These are phyloP conservation scores for Mormoops blainvillei DNA, from an alignment of 2,113 vertebrate species.

Conservation along the genomic window DNA sequence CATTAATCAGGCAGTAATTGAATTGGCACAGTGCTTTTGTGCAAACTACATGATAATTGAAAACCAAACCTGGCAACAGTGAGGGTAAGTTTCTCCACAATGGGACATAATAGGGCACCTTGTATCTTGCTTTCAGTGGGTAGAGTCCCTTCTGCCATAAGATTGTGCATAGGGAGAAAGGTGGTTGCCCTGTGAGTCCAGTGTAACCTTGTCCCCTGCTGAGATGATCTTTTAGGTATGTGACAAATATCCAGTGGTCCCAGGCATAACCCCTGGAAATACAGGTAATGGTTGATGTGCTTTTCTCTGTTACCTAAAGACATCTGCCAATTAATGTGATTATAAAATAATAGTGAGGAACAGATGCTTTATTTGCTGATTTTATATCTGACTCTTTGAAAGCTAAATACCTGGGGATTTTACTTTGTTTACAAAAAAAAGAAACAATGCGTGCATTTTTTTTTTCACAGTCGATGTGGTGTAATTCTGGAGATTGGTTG, in stretches of 20 bases:
- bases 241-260: conserved; percentile 47
- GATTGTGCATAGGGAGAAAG: background rate
- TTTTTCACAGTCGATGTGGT: conserved; percentile 49
- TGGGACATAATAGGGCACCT: conserved; percentile 47
- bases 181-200: background rate
- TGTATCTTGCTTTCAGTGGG: conserved; percentile 41
- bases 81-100: conserved; percentile 64
- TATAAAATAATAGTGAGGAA: conserved; percentile 82
- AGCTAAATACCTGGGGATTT: conserved; percentile 78
- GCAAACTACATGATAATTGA: conserved; percentile 82
- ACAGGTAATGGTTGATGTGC: conserved; percentile 54
- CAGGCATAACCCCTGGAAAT: conserved; percentile 62
- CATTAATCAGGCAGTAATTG: conserved; percentile 88
- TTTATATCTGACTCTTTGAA: conserved; percentile 78
- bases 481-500: conserved; percentile 61
- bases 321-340: conserved; percentile 82
- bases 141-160: conserved; percentile 41
- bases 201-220: conserved; percentile 4
- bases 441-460: conserved; percentile 65
- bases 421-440: conserved; percentile 63
- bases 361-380: conserved; percentile 82
- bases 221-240: conserved; percentile 46
- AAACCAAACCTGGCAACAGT: conserved; percentile 75
- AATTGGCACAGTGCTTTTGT: conserved; percentile 85
- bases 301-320: conserved; percentile 77